Percentiles rank a stretch among this genome's conserved stretches.
Evolutionary conservation across 2,888 invertebrate genomes (phyloP).

Genomic region (Drosophila lacicola): DNA sequence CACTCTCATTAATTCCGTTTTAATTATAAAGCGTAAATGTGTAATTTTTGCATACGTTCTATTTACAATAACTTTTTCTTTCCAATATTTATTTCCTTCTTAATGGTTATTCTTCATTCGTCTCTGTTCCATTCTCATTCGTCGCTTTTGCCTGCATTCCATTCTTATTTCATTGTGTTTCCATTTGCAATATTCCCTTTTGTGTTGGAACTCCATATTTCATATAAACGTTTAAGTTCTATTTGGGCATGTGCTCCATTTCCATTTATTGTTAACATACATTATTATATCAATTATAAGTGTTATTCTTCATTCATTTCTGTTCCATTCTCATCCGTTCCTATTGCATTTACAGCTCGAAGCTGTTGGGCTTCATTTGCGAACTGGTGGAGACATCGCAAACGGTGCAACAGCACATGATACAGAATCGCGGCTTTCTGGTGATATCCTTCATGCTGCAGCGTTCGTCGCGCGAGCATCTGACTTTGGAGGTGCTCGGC

Average conservation of each 20-base stretch:
- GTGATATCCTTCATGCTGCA: slow-evolving; percentile 99
- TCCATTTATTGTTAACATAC: neutral
- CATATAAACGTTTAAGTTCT: neutral
- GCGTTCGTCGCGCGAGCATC: slow-evolving; percentile 95
- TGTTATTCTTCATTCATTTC: neutral
- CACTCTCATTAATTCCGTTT: no score
- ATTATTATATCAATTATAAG: neutral
- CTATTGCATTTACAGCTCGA: slow-evolving; percentile 88
- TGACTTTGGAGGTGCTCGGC: slow-evolving; percentile 96
- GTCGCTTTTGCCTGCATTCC: neutral
- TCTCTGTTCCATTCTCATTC: neutral
- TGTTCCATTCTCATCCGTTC: neutral
- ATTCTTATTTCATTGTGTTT: neutral
- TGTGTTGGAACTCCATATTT: neutral
- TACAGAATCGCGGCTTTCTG: slow-evolving; percentile 98
- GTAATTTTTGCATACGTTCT: neutral
- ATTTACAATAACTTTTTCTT: neutral
- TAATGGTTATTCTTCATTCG: neutral
- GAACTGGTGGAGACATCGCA: slow-evolving; percentile 98
- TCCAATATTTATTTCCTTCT: neutral
- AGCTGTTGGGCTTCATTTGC: slow-evolving; percentile 98
- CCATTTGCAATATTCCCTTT: neutral
- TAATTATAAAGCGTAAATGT: no score
- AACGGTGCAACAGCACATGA: slow-evolving; percentile 99
- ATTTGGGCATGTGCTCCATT: neutral